These are phyloP conservation scores for Tinea trinotella DNA, from an alignment of 2,888 invertebrate species.

Conservation along the genomic window DNA sequence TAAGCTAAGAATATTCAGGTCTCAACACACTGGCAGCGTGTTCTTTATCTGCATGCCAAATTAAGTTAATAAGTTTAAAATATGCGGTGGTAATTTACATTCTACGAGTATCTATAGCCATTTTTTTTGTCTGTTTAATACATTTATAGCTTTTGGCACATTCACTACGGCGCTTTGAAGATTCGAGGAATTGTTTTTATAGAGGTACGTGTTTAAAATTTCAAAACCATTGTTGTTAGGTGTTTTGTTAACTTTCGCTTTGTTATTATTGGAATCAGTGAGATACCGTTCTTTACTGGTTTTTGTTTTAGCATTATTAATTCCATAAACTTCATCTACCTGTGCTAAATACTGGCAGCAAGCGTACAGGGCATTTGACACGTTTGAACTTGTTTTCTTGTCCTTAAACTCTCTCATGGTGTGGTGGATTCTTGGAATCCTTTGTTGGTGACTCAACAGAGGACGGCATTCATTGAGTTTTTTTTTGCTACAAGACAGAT, in stretches of 20 bases:
- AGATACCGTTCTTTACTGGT: not conserved
- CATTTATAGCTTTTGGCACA: not conserved
- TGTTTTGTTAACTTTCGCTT: conserved; percentile 10
- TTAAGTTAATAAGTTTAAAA: conserved; percentile 14
- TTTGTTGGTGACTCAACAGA: conserved; percentile 8
- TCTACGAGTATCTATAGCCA: not conserved
- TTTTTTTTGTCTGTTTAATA: too few relatives aligned
- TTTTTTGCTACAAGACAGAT: not conserved
- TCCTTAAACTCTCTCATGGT: not conserved
- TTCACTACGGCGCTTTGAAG: not conserved
- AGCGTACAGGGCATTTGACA: not conserved
- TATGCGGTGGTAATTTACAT: not conserved
- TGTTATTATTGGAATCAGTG: not conserved
- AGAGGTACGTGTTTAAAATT: not conserved
- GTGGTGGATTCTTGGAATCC: conserved; percentile 13
- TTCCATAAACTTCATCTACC: not conserved
- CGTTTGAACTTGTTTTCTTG: not conserved
- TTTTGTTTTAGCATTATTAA: not conserved
- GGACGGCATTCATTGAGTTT: conserved; percentile 13
- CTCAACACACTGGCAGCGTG: conserved; percentile 1
- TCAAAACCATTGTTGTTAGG: not conserved
- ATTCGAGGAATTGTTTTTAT: conserved; percentile 7
- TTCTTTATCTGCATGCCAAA: conserved; percentile 17
- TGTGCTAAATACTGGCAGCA: not conserved
- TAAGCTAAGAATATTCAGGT: not conserved